Base-by-base conservation (phyloP, 2,113 vertebrate genomes). In the Rhea pennata region DNA sequence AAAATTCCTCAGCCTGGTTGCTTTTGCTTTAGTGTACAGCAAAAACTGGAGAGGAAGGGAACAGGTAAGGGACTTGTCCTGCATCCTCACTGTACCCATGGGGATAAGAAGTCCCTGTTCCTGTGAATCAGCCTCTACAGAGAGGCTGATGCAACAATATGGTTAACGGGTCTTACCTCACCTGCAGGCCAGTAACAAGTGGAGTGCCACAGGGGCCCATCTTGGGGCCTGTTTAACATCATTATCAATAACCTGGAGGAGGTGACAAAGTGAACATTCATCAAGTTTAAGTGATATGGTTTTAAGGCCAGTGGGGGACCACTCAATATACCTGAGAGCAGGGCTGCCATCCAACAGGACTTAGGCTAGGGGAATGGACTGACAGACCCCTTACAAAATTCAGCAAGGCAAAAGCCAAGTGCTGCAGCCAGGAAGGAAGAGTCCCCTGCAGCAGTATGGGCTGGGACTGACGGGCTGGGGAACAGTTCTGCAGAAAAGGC, bases 101-200 rank as follows among this genome's bases (percentile, higher is more conserved):
- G 33, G 50, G 6, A 4, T 53, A 26, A 14, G 24, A 83, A 86
- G 39, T 42, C 24, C 26, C 26, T 7, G 12, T 27, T 71, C 9
- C n/a, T 53, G 10, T 79, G 31, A 53, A 36, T 20, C 66, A 79
- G 19, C 65, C 24, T 65, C 19, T 88, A 21, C 39, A 31, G 22
- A 73, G 24, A 58, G 2, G 16, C 17, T 76, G 46, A 16, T 22
- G 24, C 10, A 36, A 6, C 42, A 5, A 58, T 58, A 17, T 36
- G 15, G 3, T 71, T 48, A 48, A 48, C 17, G 29, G 50, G 27
- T 78, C 0, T 0, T 46, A 13, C 7, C 44, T 78, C 56, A 65
- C 14, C 42, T 74, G 71, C 8, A 39, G 64, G n/a, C 46, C 62
- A 72, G 84, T 67, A 61, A 79, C 3, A 17, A 12, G 8, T 12